Conservation (phyloP, 2,113 vertebrate species). For the Charadrius vociferus region DNA sequence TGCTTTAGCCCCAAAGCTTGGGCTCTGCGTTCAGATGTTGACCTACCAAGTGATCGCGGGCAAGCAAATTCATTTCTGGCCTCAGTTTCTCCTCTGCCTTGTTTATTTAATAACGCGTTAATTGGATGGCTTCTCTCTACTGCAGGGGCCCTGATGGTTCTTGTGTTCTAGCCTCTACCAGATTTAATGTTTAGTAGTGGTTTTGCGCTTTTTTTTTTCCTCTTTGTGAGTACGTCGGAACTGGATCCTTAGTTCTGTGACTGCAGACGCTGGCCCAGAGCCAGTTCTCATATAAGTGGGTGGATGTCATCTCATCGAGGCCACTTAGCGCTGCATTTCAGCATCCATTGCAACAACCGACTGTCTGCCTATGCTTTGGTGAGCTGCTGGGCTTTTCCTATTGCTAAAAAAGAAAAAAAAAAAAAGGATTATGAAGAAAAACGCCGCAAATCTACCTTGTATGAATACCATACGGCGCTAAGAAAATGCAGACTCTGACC, state of each 20-base stretch:
- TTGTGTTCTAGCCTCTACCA: neutral
- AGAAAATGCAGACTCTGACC: neutral
- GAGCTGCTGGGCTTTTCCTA: neutral
- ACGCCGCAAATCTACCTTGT: neutral
- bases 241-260: neutral
- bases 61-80: neutral
- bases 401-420: neutral
- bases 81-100: neutral
- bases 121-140: neutral
- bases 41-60: accelerated
- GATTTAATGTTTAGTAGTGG: neutral
- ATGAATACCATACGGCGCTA: accelerated
- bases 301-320: neutral
- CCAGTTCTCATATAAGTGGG: neutral
- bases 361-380: neutral
- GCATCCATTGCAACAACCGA: neutral
- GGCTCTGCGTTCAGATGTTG: neutral
- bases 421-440: neutral
- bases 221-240: accelerated
- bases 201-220: neutral
- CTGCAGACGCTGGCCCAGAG: neutral
- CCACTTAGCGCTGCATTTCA: neutral
- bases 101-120: accelerated
- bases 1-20: neutral
- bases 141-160: too few relatives aligned